Base-by-base conservation (phyloP, 2,888 invertebrate species). In the Ditylenchus weischeri region DNA sequence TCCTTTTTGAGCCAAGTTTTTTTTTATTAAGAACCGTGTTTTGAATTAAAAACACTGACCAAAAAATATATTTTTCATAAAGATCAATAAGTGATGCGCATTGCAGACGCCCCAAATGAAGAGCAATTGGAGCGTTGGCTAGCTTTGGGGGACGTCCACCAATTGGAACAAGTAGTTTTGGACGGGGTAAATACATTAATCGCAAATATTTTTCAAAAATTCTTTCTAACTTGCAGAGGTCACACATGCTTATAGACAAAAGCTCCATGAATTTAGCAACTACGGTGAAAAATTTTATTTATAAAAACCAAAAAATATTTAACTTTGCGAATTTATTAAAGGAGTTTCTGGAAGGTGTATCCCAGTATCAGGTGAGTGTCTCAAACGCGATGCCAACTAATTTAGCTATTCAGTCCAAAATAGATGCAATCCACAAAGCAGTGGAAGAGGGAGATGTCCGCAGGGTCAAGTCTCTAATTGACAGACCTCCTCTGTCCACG, bases 401-500 rank as follows among this genome's bases (percentile, higher is more conserved):
- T 13, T 21, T 13, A 59, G n/a, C 15, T 64, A 83, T 84, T 29
- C 78, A 93, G 92, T 88, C 89, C 76, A 93, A 93, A 88, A 93
- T 93, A 75, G 89, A 90, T 73, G 88, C 90, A 69, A 91, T 93
- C 38, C 93, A 93, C 83, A 85, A 89, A 76, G 91, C 92, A 47
- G 90, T 92, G 23, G 88, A 89, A 77, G 89, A 90, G 76, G 93
- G 93, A 6, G 90, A 90, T 80, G 86, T 93, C 73, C 86, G 90
- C 76, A 90, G 91, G 77, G 86, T 93, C 88, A 90, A 75, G 89
- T 84, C 74, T 58, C 78, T 75, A 91, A 93, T 84, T 86, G 93
- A 75, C 66, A 66, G 82, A 21, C 89, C 92, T 82, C 78, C 81
- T 63, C 76, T 93, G 83, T 92, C 92, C 0, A 88, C 91, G 70